Evolutionary conservation across 1,140 invertebrate species (phyloP).

Genomic region (Periplaneta americana): DNA sequence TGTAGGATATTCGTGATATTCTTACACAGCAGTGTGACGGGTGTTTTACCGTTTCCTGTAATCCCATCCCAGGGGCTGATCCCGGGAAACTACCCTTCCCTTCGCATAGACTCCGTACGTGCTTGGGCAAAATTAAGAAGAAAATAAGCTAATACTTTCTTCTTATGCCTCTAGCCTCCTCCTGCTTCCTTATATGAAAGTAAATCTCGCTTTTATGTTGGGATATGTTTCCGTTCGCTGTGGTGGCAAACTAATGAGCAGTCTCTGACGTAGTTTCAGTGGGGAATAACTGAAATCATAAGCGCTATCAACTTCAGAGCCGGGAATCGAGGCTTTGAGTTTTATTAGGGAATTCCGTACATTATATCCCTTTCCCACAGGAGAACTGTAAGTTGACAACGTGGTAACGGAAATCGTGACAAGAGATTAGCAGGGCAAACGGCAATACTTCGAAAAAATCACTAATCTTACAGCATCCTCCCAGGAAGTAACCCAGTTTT

Average conservation of each 20-base stretch:
- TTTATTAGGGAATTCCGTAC: no score
- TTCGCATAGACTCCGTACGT: neutral
- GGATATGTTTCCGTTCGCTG: neutral
- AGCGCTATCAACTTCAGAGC: neutral
- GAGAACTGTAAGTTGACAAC: no score
- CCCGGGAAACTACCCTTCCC: neutral
- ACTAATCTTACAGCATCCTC: no score
- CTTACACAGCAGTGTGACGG: neutral
- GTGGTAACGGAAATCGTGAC: no score
- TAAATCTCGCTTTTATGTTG: neutral
- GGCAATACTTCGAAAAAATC: no score
- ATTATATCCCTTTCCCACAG: no score
- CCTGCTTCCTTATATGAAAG: neutral
- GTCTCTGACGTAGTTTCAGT: neutral
- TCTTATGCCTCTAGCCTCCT: neutral
- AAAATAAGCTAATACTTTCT: neutral
- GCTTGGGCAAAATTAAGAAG: neutral
- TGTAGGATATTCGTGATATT: no score
- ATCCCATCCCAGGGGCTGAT: neutral
- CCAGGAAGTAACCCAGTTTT: no score
- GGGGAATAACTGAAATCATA: neutral
- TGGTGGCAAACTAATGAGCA: neutral
- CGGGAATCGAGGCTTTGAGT: no score
- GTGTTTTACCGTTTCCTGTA: neutral
- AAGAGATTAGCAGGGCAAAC: no score